Percentiles rank a stretch among this genome's conserved stretches.
Conservation (phyloP, 1,140 invertebrate genomes). For the Atta cephalotes region DNA sequence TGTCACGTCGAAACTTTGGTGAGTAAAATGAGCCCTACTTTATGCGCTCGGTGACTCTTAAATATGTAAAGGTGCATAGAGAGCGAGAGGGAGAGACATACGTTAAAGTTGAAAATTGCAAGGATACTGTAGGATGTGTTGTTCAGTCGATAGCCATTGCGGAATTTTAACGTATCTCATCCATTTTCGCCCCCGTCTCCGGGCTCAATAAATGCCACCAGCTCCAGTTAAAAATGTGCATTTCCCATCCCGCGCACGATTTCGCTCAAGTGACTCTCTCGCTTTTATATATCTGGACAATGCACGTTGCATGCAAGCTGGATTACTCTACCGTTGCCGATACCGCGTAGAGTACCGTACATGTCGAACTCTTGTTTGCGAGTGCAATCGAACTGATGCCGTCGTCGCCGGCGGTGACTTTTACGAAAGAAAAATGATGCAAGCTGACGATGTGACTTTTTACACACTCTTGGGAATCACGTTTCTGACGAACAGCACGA, state of each 20-base stretch:
- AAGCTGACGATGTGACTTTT: slow-evolving; percentile 14
- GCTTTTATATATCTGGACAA: slow-evolving; percentile 45
- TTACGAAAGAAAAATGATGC: slow-evolving; percentile 19
- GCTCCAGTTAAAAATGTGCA: slow-evolving; percentile 6
- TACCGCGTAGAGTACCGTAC: not conserved
- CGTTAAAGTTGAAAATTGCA: slow-evolving; percentile 48
- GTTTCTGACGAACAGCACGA: not conserved
- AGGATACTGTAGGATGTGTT: slow-evolving; percentile 9
- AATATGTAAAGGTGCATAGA: slow-evolving; percentile 51
- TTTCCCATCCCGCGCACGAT: slow-evolving; percentile 21
- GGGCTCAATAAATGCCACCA: not conserved
- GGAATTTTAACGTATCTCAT: slow-evolving; percentile 33
- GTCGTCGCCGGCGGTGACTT: not conserved
- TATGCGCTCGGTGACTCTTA: slow-evolving; percentile 28
- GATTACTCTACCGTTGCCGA: not conserved
- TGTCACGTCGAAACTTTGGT: slow-evolving; percentile 20
- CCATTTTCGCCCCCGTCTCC: not conserved
- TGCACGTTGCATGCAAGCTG: not conserved
- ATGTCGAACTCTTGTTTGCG: not conserved
- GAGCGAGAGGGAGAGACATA: not conserved
- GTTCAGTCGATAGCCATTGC: slow-evolving; percentile 34
- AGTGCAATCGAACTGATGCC: slow-evolving; percentile 5
- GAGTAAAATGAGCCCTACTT: slow-evolving; percentile 56
- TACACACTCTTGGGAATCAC: not conserved
- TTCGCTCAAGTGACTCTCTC: slow-evolving; percentile 22